These are phyloP conservation scores for Pogona vitticeps DNA, from an alignment of 2,113 vertebrate species.

Conservation along the genomic window DNA sequence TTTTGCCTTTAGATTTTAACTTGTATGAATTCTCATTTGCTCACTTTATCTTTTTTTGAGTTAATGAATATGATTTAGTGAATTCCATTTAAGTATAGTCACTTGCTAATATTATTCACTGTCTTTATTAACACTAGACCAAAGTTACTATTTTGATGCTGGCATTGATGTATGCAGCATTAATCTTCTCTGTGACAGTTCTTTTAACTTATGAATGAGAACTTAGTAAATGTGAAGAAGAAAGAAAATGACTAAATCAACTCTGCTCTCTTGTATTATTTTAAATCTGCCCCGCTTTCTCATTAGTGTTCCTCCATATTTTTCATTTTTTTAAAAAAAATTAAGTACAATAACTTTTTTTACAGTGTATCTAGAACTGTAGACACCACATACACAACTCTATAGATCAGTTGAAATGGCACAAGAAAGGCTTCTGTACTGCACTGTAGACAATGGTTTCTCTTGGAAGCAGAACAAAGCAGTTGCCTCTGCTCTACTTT, in stretches of 20 bases:
- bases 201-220: conserved; percentile 24
- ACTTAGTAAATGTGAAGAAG: not conserved
- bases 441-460: not conserved
- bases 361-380: accelerated
- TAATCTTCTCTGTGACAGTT: not conserved
- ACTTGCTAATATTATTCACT: conserved; percentile 31
- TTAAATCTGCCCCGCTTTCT: not conserved
- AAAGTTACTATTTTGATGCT: conserved; percentile 27
- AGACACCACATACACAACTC: not conserved
- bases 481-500: not conserved
- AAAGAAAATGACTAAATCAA: not conserved
- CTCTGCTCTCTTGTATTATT: not conserved
- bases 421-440: not conserved
- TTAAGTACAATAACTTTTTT: not conserved
- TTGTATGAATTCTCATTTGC: conserved; percentile 41
- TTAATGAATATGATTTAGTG: conserved; percentile 32
- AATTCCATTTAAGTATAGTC: conserved; percentile 25
- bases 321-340: not conserved
- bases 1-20: conserved; percentile 40
- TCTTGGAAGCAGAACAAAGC: not conserved
- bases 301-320: not conserved
- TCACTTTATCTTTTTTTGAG: conserved; percentile 35
- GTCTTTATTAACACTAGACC: conserved; percentile 8
- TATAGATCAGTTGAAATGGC: not conserved
- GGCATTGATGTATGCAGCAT: not conserved